Evolutionary conservation across 2,113 vertebrate species (phyloP).

Genomic region (Equus quagga): DNA sequence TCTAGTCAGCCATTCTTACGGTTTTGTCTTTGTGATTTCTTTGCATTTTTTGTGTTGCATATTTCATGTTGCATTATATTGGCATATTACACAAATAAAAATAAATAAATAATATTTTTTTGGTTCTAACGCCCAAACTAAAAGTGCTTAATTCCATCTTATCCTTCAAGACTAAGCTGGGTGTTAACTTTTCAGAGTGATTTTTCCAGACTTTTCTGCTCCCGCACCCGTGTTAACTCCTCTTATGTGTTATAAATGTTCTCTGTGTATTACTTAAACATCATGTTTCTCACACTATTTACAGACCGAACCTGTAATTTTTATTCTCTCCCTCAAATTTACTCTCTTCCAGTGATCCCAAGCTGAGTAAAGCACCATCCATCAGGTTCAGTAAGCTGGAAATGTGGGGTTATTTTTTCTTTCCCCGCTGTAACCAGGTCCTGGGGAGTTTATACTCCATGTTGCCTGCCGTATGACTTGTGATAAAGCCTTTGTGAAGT

Average conservation of each 20-base stretch:
- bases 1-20: background rate
- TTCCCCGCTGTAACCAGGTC: background rate
- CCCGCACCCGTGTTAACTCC: background rate
- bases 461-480: background rate
- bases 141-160: background rate
- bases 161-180: background rate
- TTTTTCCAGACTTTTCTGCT: too few relatives aligned
- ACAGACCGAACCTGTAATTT: background rate
- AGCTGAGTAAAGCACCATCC: background rate
- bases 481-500: background rate
- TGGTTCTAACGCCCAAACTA: background rate
- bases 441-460: background rate
- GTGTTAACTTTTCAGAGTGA: background rate
- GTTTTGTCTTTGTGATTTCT: background rate
- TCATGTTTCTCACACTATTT: background rate
- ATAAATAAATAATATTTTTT: background rate
- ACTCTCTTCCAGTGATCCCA: background rate
- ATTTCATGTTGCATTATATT: background rate
- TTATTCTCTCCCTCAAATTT: background rate
- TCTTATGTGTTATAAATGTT: background rate
- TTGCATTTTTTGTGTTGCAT: too few relatives aligned
- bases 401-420: background rate
- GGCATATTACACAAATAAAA: background rate
- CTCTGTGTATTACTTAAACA: background rate
- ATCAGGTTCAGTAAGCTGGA: background rate